Evolutionary conservation across 2,797 vertebrate genomes (phyloP).

Genomic region (Pteropus rufus): DNA sequence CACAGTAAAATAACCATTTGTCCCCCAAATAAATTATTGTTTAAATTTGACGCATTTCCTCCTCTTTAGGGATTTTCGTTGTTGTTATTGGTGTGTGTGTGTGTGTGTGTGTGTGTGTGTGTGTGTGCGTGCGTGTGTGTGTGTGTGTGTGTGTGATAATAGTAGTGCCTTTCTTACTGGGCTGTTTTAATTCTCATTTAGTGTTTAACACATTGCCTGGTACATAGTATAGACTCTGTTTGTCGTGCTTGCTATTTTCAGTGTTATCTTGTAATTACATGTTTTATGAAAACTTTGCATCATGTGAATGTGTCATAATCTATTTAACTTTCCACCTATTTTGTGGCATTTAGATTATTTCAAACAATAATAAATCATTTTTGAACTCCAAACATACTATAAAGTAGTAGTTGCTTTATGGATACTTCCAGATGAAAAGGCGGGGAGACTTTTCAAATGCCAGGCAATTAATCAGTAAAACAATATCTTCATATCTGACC

Average conservation of each 20-base stretch:
- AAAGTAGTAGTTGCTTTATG: background rate
- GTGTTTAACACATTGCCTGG: background rate
- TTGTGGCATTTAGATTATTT: background rate
- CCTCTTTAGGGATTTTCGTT: background rate
- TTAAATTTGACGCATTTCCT: background rate
- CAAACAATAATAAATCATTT: background rate
- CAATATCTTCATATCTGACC: constrained; percentile 33
- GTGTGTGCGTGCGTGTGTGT: background rate
- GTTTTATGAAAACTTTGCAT: background rate
- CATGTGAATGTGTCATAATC: background rate
- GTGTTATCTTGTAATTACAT: background rate
- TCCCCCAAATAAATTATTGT: background rate
- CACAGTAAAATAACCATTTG: background rate
- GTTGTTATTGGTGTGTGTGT: background rate
- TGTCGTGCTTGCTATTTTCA: background rate
- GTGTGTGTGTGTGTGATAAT: background rate
- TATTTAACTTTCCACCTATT: background rate
- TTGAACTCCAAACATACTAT: background rate
- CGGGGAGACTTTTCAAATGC: background rate
- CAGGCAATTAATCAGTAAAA: constrained; percentile 52
- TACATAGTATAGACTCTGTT: background rate
- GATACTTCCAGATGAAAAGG: background rate
- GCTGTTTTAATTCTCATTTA: background rate
- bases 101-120: background rate
- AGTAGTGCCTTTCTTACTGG: background rate